Evolutionary conservation across 2,113 vertebrate species (phyloP).

Genomic region (Heteronetta atricapilla): DNA sequence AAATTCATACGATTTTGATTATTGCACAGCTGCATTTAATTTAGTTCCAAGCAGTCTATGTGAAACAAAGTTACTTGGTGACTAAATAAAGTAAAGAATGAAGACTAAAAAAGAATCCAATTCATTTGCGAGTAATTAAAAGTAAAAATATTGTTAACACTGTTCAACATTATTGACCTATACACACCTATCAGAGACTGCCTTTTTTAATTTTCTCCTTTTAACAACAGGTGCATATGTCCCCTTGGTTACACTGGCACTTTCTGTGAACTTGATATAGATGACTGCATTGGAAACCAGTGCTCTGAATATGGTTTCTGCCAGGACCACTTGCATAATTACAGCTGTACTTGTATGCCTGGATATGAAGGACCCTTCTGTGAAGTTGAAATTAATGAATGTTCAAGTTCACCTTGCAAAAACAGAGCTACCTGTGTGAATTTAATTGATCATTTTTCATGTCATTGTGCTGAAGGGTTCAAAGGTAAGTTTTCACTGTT

Average conservation of each 20-base stretch:
- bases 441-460: conserved; percentile 76
- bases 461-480: conserved; percentile 76
- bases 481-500: conserved; percentile 73
- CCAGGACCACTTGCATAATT: conserved; percentile 75
- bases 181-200: not conserved
- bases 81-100: not conserved
- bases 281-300: conserved; percentile 73
- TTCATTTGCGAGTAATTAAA: not conserved
- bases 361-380: conserved; percentile 80
- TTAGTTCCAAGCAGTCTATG: not conserved
- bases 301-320: conserved; percentile 77
- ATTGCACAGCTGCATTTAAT: not conserved
- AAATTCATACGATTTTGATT: not conserved
- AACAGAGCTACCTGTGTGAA: conserved; percentile 77
- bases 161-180: not conserved
- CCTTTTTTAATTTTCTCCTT: not conserved
- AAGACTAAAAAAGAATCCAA: not conserved
- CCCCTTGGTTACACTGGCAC: conserved; percentile 70
- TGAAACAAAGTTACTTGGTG: not conserved
- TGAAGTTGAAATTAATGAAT: conserved; percentile 80
- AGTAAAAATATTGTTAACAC: not conserved
- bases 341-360: conserved; percentile 75
- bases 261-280: conserved; percentile 73
- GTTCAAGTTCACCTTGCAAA: conserved; percentile 75
- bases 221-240: conserved; percentile 76